These are phyloP conservation scores for Caranx melampygus DNA, from an alignment of 2,113 vertebrate genomes.

Conservation along the genomic window DNA sequence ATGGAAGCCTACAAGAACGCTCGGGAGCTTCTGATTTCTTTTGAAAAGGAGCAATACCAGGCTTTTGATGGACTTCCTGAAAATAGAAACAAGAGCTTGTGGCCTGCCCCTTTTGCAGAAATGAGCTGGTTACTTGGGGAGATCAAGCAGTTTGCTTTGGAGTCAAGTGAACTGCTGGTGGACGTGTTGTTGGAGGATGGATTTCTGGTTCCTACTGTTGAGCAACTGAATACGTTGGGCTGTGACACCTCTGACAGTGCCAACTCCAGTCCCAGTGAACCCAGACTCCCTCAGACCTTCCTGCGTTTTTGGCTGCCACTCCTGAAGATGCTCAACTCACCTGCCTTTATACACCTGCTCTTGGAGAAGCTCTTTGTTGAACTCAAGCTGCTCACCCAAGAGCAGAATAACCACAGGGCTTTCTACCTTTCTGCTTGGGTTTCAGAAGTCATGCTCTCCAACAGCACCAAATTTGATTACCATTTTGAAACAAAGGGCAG, in stretches of 20 bases:
- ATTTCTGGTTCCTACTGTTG: conserved; percentile 91
- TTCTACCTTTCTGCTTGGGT: conserved; percentile 92
- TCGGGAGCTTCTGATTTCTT: conserved; percentile 88
- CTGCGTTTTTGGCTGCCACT: conserved; percentile 94
- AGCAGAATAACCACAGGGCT: conserved; percentile 75
- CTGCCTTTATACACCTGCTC: conserved; percentile 86
- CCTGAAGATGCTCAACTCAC: conserved; percentile 87
- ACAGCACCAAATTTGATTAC: conserved; percentile 78
- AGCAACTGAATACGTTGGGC: conserved; percentile 89
- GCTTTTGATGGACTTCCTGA: conserved; percentile 46
- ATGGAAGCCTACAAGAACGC: conserved; percentile 88
- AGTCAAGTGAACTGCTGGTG: conserved; percentile 85
- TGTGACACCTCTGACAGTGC: conserved; percentile 77
- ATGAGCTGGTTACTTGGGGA: conserved; percentile 91
- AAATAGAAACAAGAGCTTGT: conserved; percentile 69
- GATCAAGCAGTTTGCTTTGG: conserved; percentile 87
- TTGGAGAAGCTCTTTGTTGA: conserved; percentile 91
- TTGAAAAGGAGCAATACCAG: conserved; percentile 90
- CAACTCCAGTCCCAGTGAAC: conserved; percentile 13
- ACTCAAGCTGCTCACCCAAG: conserved; percentile 81
- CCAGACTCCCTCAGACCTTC: conserved; percentile 83
- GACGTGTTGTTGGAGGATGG: conserved; percentile 90
- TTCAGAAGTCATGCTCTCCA: conserved; percentile 87
- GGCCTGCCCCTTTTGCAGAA: conserved; percentile 84
- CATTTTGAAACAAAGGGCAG: conserved; percentile 77